A percentile compares a stretch with the other conserved stretches of the same genome.
phyloP scores from a whole-genome alignment of 2,797 vertebrate species.

The Clarias platycephalus region DNA sequence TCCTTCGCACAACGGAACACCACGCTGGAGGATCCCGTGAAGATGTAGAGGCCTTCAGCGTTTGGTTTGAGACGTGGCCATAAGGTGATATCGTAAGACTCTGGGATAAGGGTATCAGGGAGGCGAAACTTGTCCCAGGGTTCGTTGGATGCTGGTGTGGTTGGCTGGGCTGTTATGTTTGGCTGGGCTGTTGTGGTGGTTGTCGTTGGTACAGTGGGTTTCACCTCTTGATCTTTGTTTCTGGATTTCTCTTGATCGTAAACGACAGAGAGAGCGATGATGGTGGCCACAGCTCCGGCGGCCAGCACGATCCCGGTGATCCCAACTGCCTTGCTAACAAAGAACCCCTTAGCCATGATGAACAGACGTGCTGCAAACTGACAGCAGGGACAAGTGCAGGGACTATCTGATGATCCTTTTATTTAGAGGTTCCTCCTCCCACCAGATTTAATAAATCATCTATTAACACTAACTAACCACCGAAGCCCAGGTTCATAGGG shows the following conservation, averaged over 20 bases:
- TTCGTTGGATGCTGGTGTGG: slow-evolving; percentile 65
- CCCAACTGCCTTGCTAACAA: slow-evolving; percentile 79
- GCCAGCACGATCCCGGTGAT: slow-evolving; percentile 72
- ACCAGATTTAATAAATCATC: slow-evolving; percentile 63
- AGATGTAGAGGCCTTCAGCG: slow-evolving; percentile 58
- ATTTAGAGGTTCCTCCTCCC: slow-evolving; percentile 52
- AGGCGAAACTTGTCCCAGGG: slow-evolving; percentile 75
- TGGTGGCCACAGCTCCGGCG: slow-evolving; percentile 72
- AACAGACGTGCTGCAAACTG: slow-evolving; percentile 39
- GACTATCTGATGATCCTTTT: slow-evolving; percentile 45
- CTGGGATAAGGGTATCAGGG: slow-evolving; percentile 66
- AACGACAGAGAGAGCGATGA: slow-evolving; percentile 84
- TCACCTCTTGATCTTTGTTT: slow-evolving; percentile 48
- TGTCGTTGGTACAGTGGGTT: slow-evolving; percentile 21
- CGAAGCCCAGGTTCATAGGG: slow-evolving; percentile 17
- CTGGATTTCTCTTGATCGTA: slow-evolving; percentile 80
- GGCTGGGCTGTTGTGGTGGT: slow-evolving; percentile 52
- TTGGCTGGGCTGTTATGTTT: slow-evolving; percentile 60
- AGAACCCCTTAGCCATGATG: slow-evolving; percentile 87
- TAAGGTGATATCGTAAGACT: slow-evolving; percentile 71
- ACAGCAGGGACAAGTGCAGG: slow-evolving; percentile 13
- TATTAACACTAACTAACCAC: slow-evolving; percentile 59
- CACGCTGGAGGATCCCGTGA: slow-evolving; percentile 73
- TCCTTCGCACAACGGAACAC: slow-evolving; percentile 64
- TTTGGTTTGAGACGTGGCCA: slow-evolving; percentile 67